Evolutionary conservation across 2,797 vertebrate genomes (phyloP).

Genomic region (Pelodytes ibericus): DNA sequence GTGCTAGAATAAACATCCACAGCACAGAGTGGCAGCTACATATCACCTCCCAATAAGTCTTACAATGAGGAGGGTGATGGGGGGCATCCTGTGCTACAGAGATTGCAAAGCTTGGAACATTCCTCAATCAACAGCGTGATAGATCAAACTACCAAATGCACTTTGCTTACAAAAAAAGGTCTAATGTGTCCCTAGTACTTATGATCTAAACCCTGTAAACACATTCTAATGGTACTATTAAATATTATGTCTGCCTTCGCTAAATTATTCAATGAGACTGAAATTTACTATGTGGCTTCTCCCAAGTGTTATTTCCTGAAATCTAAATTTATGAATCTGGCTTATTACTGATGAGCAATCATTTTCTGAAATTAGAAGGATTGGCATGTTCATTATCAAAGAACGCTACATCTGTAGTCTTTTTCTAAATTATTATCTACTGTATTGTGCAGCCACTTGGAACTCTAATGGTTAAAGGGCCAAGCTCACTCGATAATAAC

Average conservation of each 20-base stretch:
- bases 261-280: conserved; percentile 50
- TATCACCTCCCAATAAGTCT: no score
- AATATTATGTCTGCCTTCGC: conserved; percentile 50
- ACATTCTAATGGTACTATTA: conserved; percentile 52
- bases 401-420: no score
- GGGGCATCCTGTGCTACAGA: no score
- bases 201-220: conserved; percentile 40
- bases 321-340: conserved; percentile 44
- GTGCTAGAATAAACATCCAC: no score
- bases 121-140: conserved; percentile 1
- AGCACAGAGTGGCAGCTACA: no score
- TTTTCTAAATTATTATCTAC: no score
- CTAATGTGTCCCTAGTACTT: conserved; percentile 49
- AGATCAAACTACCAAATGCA: conserved; percentile 24
- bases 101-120: no score
- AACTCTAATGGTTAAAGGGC: no score
- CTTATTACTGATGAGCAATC: conserved; percentile 42
- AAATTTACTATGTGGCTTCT: conserved; percentile 48
- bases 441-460: no score
- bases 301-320: conserved; percentile 29
- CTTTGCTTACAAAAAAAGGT: conserved; percentile 34
- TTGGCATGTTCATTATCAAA: conserved; percentile 23
- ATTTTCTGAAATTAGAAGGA: conserved; percentile 15
- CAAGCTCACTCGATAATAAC: no score
- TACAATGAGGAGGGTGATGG: no score